A percentile compares a stretch with the other conserved stretches of the same genome.
These are phyloP conservation scores for Copsychus sechellarum DNA, from an alignment of 2,113 vertebrate species.

Conservation along the genomic window DNA sequence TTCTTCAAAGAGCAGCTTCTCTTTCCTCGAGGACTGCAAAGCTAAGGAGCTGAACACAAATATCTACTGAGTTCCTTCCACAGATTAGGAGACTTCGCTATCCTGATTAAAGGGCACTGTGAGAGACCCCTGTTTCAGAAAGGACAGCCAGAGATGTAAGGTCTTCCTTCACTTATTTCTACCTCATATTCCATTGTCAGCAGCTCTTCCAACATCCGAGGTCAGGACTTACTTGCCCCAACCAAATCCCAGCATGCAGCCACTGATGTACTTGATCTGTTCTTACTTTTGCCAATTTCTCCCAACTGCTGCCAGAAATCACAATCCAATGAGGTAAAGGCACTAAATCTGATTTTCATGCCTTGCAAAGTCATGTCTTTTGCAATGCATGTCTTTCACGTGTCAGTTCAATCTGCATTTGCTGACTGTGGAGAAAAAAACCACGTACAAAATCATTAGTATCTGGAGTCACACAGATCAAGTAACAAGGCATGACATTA, in stretches of 20 bases:
- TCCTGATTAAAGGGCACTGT: neutral
- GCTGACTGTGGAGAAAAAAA: neutral
- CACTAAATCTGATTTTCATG: neutral
- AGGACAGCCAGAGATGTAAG: neutral
- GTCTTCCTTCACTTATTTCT: neutral
- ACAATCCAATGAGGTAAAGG: neutral
- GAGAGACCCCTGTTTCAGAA: neutral
- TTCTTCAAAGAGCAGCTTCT: neutral
- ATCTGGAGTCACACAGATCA: neutral
- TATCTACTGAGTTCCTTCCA: neutral
- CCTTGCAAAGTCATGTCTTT: neutral
- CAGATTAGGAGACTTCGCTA: neutral
- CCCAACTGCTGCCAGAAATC: neutral
- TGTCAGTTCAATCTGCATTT: neutral
- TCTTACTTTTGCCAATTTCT: neutral
- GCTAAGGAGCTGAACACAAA: neutral
- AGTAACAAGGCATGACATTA: neutral
- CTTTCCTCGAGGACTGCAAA: neutral
- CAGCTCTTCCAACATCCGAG: neutral
- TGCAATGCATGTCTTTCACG: neutral
- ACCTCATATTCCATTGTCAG: neutral
- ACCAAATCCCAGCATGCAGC: neutral
- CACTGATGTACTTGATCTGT: neutral
- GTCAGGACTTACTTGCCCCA: neutral
- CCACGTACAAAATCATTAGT: fast-evolving